phyloP scores from a whole-genome alignment of 2,888 invertebrate species.

The Drosophila emarginata region DNA sequence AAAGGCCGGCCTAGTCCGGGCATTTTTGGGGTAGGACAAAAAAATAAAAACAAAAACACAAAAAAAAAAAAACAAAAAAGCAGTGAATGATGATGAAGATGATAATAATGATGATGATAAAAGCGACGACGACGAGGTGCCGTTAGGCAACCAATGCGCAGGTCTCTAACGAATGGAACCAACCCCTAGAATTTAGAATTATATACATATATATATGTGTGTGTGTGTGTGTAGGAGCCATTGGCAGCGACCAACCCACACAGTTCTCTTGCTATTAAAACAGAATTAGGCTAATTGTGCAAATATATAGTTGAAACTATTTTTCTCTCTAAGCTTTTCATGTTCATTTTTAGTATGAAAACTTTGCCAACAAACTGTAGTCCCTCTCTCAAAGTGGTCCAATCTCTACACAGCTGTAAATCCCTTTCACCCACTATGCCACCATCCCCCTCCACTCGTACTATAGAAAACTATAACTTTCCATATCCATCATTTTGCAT shows the following conservation, averaged over 20 bases:
- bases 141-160: constrained; percentile 65
- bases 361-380: constrained; percentile 13
- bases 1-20: constrained; percentile 15
- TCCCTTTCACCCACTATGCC: neutral
- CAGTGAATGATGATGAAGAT: constrained; percentile 9
- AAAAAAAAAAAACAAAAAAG: constrained; percentile 35
- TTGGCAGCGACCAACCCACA: constrained; percentile 67
- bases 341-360: neutral
- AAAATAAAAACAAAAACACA: constrained; percentile 34
- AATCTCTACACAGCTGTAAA: neutral
- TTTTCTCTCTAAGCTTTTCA: neutral
- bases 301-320: neutral
- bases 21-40: constrained; percentile 76
- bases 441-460: neutral
- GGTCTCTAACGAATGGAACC: constrained; percentile 71
- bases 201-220: constrained; percentile 26
- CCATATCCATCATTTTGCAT: constrained; percentile 52
- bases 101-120: neutral
- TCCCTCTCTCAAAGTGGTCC: neutral
- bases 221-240: constrained; percentile 58
- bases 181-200: constrained; percentile 75
- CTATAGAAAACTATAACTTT: constrained; percentile 10
- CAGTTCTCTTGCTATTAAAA: constrained; percentile 32
- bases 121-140: neutral
- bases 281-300: constrained; percentile 67